Evolutionary conservation across 2,113 vertebrate genomes (phyloP).

Genomic region (Arizona elegans): DNA sequence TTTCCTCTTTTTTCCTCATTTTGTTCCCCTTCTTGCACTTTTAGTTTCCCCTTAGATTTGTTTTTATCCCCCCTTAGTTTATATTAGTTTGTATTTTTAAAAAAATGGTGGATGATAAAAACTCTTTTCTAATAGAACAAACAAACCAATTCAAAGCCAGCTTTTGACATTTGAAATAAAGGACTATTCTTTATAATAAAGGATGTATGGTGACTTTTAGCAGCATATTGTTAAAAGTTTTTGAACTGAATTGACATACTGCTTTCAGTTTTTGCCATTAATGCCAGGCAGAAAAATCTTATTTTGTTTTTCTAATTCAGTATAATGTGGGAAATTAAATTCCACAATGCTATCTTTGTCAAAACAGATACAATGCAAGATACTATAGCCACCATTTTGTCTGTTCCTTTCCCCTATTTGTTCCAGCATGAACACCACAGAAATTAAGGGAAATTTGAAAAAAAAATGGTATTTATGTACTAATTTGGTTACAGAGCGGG

Average conservation of each 20-base stretch:
- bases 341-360: not conserved
- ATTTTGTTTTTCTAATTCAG: not conserved
- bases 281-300: not conserved
- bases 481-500: not conserved
- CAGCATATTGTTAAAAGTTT: no score
- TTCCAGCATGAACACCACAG: not conserved
- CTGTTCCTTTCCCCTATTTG: not conserved
- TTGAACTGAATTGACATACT: not conserved
- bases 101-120: not conserved
- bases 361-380: not conserved
- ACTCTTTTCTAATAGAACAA: not conserved
- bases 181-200: not conserved
- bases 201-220: not conserved
- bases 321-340: not conserved
- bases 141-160: not conserved
- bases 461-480: not conserved
- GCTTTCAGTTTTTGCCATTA: not conserved
- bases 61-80: not conserved
- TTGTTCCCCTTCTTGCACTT: not conserved
- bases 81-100: not conserved
- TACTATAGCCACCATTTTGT: not conserved
- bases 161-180: not conserved
- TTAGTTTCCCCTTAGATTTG: not conserved
- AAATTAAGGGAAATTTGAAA: not conserved
- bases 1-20: not conserved